Evolutionary conservation across 2,113 vertebrate species (phyloP).

Genomic region (Forbesichthys agassizii): DNA sequence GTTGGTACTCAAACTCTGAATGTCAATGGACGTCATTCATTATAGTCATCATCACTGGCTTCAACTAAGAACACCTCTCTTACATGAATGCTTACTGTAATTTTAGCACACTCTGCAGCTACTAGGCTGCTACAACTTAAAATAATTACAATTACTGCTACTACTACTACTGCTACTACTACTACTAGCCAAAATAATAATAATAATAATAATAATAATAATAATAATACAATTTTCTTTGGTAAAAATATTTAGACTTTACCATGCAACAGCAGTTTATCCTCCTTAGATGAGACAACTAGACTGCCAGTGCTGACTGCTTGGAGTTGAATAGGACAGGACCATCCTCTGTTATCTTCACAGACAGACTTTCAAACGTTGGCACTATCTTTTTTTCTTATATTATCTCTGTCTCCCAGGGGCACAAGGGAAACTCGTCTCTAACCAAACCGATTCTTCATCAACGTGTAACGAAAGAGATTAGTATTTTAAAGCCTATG

Average conservation of each 20-base stretch:
- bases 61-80: too few species aligned
- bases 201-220: too few species aligned
- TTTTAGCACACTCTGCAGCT: not conserved
- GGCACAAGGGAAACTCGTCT: conserved; percentile 21
- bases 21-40: too few species aligned
- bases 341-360: conserved; percentile 51
- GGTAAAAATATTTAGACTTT: conserved; percentile 20
- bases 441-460: not conserved
- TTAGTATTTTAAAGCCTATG: too few species aligned
- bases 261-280: conserved; percentile 48
- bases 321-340: conserved; percentile 9
- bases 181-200: too few species aligned
- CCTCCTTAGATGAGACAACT: conserved; percentile 34
- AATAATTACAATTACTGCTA: too few species aligned
- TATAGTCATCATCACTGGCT: too few species aligned
- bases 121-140: too few species aligned
- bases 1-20: too few species aligned
- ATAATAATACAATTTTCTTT: not conserved
- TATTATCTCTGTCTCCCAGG: conserved; percentile 55
- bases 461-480: not conserved
- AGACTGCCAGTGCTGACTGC: conserved; percentile 20
- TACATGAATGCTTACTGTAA: too few species aligned
- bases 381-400: conserved; percentile 12
- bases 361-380: conserved; percentile 44
- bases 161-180: too few species aligned